These are phyloP conservation scores for Scolopax rusticola DNA, from an alignment of 2,797 vertebrate genomes.

Conservation along the genomic window DNA sequence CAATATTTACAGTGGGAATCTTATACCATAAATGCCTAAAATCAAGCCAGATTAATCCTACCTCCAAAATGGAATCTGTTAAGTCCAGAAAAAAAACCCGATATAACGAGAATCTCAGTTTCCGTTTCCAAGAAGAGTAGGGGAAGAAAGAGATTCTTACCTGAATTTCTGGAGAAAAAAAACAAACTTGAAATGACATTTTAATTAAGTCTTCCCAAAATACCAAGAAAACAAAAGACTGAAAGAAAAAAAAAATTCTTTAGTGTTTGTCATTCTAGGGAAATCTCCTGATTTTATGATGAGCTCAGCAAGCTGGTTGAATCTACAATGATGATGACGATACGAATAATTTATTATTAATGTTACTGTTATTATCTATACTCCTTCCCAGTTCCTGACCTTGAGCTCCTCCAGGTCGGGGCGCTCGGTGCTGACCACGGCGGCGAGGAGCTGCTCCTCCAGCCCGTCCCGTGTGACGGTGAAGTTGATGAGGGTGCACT, in stretches of 20 bases:
- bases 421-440: slow-evolving; percentile 92
- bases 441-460: slow-evolving; percentile 94
- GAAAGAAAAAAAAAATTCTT: neutral
- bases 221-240: neutral
- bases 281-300: neutral
- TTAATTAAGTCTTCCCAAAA: neutral
- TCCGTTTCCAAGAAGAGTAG: neutral
- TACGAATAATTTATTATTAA: neutral
- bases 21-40: neutral
- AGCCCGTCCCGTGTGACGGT: slow-evolving; percentile 91
- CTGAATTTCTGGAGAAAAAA: neutral
- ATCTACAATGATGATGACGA: neutral
- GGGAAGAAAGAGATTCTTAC: neutral
- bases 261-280: neutral
- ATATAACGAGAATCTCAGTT: neutral
- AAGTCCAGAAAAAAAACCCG: neutral
- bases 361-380: neutral
- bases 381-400: slow-evolving; percentile 68
- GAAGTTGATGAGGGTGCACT: slow-evolving; percentile 97
- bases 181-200: neutral
- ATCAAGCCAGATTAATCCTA: neutral
- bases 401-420: slow-evolving; percentile 95
- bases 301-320: neutral
- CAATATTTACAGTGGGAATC: neutral
- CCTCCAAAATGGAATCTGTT: neutral